Percentiles rank a stretch among this genome's conserved stretches.
These are phyloP conservation scores for Furcifer pardalis DNA, from an alignment of 2,797 vertebrate species.

Conservation along the genomic window DNA sequence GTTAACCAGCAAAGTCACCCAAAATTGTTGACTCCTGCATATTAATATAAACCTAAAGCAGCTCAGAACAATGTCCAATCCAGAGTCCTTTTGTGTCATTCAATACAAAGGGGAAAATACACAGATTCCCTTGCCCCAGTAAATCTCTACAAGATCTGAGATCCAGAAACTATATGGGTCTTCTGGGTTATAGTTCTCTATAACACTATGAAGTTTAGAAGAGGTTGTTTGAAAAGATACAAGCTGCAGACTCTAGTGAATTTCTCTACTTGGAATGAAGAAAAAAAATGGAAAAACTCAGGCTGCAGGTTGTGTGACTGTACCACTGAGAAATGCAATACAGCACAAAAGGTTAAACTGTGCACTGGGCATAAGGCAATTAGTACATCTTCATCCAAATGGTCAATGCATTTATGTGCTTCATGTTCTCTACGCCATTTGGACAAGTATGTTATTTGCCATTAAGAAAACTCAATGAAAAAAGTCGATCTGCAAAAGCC, in stretches of 20 bases:
- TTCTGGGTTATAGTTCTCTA: background rate
- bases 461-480: background rate
- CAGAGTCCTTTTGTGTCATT: background rate
- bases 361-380: background rate
- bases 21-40: background rate
- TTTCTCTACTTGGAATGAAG: background rate
- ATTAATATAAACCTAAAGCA: background rate
- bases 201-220: background rate
- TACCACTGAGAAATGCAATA: background rate
- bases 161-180: background rate
- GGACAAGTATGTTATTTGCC: background rate
- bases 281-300: background rate
- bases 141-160: background rate
- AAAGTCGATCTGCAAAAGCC: slow-evolving; percentile 42
- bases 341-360: background rate
- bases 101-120: background rate
- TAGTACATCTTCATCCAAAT: background rate
- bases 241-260: background rate
- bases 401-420: background rate
- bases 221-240: background rate
- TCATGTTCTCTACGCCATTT: background rate
- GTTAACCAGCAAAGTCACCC: background rate
- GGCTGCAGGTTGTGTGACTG: background rate
- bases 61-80: background rate
- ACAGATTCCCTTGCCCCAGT: background rate